Percentiles rank a stretch among this genome's conserved stretches.
These are phyloP conservation scores for Lycodopsis pacificus DNA, from an alignment of 2,797 vertebrate genomes.

Conservation along the genomic window DNA sequence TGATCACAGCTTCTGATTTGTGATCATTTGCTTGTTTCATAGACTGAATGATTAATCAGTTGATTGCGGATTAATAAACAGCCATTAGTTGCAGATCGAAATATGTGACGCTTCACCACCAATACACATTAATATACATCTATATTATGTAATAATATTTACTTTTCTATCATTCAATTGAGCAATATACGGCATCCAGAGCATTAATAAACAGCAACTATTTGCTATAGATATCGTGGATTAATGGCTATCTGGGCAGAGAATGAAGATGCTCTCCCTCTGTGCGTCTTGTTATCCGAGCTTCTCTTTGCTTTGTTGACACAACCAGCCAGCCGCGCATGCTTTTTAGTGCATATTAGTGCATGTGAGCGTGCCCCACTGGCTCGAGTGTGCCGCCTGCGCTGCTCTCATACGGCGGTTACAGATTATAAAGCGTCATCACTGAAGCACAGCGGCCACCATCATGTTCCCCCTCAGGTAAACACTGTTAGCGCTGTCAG, in stretches of 20 bases:
- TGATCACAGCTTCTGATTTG: not conserved
- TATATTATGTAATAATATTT: not conserved
- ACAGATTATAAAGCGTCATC: not conserved
- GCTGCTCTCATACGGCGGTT: not conserved
- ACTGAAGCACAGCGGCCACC: no score
- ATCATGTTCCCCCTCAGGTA: not conserved
- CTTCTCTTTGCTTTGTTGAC: not conserved
- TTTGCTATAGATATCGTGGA: not conserved
- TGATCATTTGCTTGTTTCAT: not conserved
- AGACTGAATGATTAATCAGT: not conserved
- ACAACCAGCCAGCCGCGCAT: not conserved
- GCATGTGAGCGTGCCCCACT: not conserved
- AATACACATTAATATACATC: not conserved
- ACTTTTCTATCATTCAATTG: not conserved
- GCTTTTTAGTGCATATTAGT: not conserved
- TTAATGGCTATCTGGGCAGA: no score
- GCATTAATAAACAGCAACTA: not conserved
- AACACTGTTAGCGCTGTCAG: not conserved
- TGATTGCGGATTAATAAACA: conserved; percentile 5
- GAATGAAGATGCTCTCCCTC: not conserved
- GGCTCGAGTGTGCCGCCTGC: not conserved
- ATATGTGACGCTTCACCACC: not conserved
- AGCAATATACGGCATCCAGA: not conserved
- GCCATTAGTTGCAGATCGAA: not conserved
- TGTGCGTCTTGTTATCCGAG: not conserved